Evolutionary conservation across 2,888 invertebrate species (phyloP).

Genomic region (Gryllus longicercus): DNA sequence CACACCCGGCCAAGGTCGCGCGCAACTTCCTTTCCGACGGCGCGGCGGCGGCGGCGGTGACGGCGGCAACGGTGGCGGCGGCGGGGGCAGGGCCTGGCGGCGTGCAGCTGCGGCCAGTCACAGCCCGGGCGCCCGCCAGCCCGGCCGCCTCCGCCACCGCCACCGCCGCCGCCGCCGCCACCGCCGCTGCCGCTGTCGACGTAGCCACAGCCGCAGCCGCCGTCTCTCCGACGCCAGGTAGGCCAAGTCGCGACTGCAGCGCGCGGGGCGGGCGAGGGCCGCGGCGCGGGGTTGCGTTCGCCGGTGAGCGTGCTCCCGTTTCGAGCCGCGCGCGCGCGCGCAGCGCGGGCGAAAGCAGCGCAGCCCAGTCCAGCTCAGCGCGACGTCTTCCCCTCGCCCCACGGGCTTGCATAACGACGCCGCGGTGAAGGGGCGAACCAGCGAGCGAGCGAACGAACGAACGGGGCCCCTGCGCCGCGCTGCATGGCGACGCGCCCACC

Average conservation of each 20-base stretch:
- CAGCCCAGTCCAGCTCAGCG: no score
- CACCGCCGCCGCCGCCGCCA: not conserved
- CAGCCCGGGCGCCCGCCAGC: not conserved
- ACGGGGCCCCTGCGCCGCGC: no score
- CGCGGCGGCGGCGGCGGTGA: not conserved
- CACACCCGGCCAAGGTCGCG: slow-evolving; percentile 7
- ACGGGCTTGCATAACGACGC: no score
- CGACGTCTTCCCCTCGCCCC: no score
- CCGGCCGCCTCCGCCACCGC: slow-evolving; percentile 5
- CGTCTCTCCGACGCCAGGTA: not conserved
- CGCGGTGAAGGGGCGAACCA: no score
- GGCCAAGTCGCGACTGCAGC: not conserved
- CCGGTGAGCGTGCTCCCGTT: no score
- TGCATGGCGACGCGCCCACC: no score
- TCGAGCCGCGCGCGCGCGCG: no score
- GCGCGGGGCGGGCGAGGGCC: no score
- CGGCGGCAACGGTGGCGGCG: not conserved
- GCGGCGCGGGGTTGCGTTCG: no score
- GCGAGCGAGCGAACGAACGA: no score
- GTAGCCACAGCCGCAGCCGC: not conserved
- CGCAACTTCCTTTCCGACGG: not conserved
- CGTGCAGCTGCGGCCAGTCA: not conserved
- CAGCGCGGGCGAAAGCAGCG: no score
- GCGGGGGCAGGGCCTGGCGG: not conserved
- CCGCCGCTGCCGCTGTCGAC: not conserved